Evolutionary conservation across 2,113 vertebrate genomes (phyloP), one percentile per base, ranked within the genome.

Genomic region (Siniperca knerii): DNA sequence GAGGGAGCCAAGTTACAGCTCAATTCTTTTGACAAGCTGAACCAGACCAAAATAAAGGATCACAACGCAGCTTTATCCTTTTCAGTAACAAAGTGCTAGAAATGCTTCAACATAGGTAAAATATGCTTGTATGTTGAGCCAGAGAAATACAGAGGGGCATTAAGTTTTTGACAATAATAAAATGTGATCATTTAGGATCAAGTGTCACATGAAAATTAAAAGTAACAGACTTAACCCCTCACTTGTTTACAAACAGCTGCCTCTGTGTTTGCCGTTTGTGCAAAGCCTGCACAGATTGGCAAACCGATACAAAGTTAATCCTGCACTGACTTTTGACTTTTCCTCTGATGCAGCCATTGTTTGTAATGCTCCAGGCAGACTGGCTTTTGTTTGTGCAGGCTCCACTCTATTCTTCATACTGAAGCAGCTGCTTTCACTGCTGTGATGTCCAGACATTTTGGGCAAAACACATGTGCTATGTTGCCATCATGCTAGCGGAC

Each of bases 1-100:
- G 94, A 84, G 88, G 93, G 93, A 75, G 89, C 79, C 66, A 54
- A 37, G 33, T 15, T 18, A 87, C 84, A 71, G 35, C 64, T 44
- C 2, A 37, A 40, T 9, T 25, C 4, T 75, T 21, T 15, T 20
- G 29, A n/a, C 0, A 4, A 35, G 18, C 57, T 76, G 7, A 66
- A 58, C 21, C 23, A 33, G 9, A 12, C 33, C 0, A 15, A 66
- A 79, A 37, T 21, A 8, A 69, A 50, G 6, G n/a, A 21, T 71
- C 4, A 16, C n/a, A 68, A 48, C 21, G 58, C 0, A 58, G 18
- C 9, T 54, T 46, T 16, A 29, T 33, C 16, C 10, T 67, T 72
- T 79, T 60, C 1, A 61, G 7, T 13, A 12, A 64, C 3, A 58
- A 3, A n/a, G 44, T 23, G 13, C 35, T 40, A 21, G 4, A 60